Conservation (phyloP, 2,797 vertebrate genomes). For the Neomorphus geoffroyi region DNA sequence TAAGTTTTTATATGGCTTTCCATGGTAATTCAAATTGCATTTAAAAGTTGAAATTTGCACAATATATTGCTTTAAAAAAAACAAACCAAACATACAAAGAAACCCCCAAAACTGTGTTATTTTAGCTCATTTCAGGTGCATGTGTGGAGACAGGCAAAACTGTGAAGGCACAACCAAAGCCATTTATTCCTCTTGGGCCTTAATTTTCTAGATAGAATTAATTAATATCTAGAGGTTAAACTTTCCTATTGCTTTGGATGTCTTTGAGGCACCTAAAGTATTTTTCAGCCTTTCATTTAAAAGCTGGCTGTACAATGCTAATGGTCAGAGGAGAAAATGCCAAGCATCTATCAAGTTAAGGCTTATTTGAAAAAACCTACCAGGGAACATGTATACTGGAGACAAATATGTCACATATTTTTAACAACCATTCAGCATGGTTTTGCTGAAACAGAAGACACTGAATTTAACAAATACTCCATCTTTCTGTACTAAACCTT, state of each 20-base stretch:
- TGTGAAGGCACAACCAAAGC: not conserved
- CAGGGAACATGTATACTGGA: not conserved
- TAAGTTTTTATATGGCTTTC: not conserved
- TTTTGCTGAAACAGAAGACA: not conserved
- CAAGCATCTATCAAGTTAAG: not conserved
- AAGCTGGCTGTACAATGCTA: not conserved
- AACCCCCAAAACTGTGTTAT: too few relatives aligned
- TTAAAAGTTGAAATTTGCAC: not conserved
- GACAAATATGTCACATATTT: not conserved
- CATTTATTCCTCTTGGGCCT: not conserved
- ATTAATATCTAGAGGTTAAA: not conserved
- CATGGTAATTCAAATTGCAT: not conserved
- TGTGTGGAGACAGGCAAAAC: not conserved
- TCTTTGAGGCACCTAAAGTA: not conserved
- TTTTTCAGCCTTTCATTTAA: constrained; percentile 11
- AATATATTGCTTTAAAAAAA: too few relatives aligned
- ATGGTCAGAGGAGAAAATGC: not conserved
- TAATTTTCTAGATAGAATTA: not conserved
- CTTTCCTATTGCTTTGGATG: not conserved
- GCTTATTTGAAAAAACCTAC: not conserved
- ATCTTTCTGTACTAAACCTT: not conserved
- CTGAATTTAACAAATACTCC: not conserved
- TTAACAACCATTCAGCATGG: too few relatives aligned
- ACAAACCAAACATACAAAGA: too few relatives aligned
- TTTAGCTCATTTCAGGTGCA: too few relatives aligned